phyloP scores from a whole-genome alignment of 2,888 invertebrate genomes.

The Timandra comae region DNA sequence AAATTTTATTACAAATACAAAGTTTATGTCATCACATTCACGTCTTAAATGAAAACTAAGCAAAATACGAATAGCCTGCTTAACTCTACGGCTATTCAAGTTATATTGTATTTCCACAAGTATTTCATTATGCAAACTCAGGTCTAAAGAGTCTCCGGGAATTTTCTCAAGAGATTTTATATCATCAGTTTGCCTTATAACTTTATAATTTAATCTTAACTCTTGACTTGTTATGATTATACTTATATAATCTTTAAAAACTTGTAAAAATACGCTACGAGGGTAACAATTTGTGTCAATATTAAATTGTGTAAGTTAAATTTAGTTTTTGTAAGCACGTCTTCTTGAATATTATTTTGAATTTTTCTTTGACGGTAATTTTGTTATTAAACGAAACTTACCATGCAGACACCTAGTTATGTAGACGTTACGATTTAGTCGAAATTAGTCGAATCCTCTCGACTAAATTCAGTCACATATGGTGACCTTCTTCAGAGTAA shows the following conservation, averaged over 20 bases:
- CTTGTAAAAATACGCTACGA: not conserved
- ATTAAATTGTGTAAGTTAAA: not conserved
- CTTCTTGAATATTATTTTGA: not conserved
- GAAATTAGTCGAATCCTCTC: no score
- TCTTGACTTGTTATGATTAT: no score
- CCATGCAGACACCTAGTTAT: not conserved
- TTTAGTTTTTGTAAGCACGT: not conserved
- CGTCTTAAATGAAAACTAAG: slow-evolving; percentile 36
- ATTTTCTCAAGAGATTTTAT: slow-evolving; percentile 40
- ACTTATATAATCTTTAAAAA: not conserved
- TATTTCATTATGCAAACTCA: slow-evolving; percentile 54
- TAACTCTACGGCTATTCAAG: slow-evolving; percentile 32
- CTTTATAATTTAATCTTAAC: slow-evolving; percentile 36
- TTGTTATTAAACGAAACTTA: not conserved
- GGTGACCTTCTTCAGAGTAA: no score
- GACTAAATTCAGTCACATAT: no score
- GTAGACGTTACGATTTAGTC: no score
- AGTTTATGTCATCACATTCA: no score
- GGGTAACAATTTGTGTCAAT: no score
- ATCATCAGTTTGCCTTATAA: slow-evolving; percentile 39
- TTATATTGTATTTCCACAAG: slow-evolving; percentile 39
- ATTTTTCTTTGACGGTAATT: not conserved
- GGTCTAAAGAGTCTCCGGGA: slow-evolving; percentile 37
- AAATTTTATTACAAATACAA: no score
- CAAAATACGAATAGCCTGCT: slow-evolving; percentile 47